Conservation (phyloP, 2,797 vertebrate genomes). For the Hephaestus fuliginosus region DNA sequence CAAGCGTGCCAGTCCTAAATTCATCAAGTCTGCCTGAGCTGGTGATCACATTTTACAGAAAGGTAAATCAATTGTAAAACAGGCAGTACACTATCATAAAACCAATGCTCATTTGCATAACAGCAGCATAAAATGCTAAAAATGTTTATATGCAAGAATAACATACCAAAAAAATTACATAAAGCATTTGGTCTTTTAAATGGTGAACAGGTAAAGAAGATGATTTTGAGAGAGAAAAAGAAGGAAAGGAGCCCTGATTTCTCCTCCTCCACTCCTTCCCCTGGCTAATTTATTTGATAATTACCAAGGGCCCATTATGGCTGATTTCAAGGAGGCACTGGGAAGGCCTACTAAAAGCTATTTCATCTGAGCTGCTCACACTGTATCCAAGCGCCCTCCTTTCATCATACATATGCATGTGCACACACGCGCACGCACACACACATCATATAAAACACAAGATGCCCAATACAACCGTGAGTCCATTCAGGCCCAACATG, state of each 20-base stretch:
- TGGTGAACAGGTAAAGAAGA: slow-evolving; percentile 22
- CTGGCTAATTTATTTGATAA: slow-evolving; percentile 80
- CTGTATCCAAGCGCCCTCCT: slow-evolving; percentile 42
- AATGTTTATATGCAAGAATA: slow-evolving; percentile 12
- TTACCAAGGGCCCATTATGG: slow-evolving; percentile 80
- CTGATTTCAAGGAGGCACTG: slow-evolving; percentile 80
- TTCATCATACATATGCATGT: slow-evolving; percentile 4
- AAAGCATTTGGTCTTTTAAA: background rate
- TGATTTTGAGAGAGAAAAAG: slow-evolving; percentile 39
- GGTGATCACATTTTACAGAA: slow-evolving; percentile 17
- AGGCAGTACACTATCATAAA: background rate
- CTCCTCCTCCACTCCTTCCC: slow-evolving; percentile 52
- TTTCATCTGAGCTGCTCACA: slow-evolving; percentile 78
- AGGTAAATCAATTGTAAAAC: background rate
- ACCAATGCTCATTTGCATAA: slow-evolving; percentile 1
- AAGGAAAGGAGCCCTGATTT: slow-evolving; percentile 39
- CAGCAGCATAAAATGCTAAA: background rate
- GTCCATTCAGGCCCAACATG: slow-evolving; percentile 67
- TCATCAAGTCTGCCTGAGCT: slow-evolving; percentile 4
- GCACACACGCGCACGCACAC: slow-evolving; percentile 2
- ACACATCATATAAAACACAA: slow-evolving; percentile 38
- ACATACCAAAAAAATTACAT: background rate
- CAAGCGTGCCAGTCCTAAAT: background rate
- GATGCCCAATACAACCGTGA: slow-evolving; percentile 46
- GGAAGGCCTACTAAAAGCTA: slow-evolving; percentile 83